phyloP scores from a whole-genome alignment of 2,888 invertebrate genomes.

The Polyommatus icarus region DNA sequence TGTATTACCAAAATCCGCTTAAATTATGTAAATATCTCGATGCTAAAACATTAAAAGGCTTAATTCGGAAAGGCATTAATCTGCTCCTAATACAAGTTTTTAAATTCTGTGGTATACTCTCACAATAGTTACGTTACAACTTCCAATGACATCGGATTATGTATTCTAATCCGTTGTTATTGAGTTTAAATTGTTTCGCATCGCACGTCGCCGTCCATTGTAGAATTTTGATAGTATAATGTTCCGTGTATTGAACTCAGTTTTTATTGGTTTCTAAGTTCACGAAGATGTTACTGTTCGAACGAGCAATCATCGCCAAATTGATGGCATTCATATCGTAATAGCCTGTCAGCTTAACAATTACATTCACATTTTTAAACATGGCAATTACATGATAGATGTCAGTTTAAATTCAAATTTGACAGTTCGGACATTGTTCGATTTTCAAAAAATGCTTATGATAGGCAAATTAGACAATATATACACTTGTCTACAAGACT shows the following conservation, averaged over 20 bases:
- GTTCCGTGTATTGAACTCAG: constrained; percentile 44
- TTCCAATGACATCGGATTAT: constrained; percentile 7
- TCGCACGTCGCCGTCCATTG: constrained; percentile 50
- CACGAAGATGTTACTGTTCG: constrained; percentile 38
- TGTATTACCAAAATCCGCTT: not conserved
- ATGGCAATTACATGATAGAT: constrained; percentile 24
- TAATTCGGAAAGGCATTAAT: constrained; percentile 50
- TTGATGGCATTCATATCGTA: constrained; percentile 35
- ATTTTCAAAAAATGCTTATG: constrained; percentile 15
- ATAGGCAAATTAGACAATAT: not conserved
- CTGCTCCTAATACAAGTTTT: constrained; percentile 58
- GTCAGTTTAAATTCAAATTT: constrained; percentile 20
- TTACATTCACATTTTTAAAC: constrained; percentile 21
- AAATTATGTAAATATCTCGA: not conserved
- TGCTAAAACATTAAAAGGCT: constrained; percentile 43
- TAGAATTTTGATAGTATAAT: constrained; percentile 45
- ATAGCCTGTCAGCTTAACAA: constrained; percentile 33
- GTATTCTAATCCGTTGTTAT: constrained; percentile 23
- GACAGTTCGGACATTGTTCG: not conserved
- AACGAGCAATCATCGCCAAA: constrained; percentile 37
- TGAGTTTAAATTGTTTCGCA: constrained; percentile 35
- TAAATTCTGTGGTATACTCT: constrained; percentile 46
- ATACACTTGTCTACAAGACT: not conserved
- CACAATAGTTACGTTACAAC: constrained; percentile 32
- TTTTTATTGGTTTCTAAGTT: constrained; percentile 40